Conservation (phyloP, 2,113 vertebrate species). For the Xerus inauris region DNA sequence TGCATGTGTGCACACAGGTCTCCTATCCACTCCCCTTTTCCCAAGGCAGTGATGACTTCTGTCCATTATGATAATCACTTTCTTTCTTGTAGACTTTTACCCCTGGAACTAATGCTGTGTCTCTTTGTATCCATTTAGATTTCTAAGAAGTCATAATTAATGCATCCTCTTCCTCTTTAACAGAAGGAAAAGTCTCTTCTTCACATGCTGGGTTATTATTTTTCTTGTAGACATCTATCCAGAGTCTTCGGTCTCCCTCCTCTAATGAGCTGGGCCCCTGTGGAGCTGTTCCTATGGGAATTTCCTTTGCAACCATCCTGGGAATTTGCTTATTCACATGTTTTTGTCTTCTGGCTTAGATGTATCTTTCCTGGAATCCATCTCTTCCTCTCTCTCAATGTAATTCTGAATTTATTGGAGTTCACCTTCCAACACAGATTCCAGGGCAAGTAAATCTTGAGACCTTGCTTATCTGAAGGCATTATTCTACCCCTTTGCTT, state of each 20-base stretch:
- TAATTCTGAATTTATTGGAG: neutral
- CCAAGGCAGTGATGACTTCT: neutral
- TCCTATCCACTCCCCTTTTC: no score
- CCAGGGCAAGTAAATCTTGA: neutral
- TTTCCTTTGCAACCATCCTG: neutral
- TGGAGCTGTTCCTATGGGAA: neutral
- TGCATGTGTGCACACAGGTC: fast-evolving
- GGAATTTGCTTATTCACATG: constrained; percentile 4
- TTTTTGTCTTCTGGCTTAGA: neutral
- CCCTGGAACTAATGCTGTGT: neutral
- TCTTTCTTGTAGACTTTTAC: neutral
- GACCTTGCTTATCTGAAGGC: neutral
- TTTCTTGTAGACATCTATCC: neutral
- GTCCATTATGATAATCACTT: neutral
- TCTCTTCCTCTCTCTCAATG: neutral
- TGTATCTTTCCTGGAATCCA: neutral
- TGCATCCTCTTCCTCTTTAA: no score
- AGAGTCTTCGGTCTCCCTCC: neutral
- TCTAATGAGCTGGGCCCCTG: neutral
- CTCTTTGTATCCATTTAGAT: neutral
- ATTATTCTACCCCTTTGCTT: neutral
- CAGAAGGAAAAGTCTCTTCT: neutral
- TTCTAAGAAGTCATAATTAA: constrained; percentile 20
- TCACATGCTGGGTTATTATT: neutral
- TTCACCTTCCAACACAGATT: neutral